Percentiles rank a stretch among this genome's conserved stretches.
phyloP scores from a whole-genome alignment of 2,113 vertebrate species.

The Nicator chloris region DNA sequence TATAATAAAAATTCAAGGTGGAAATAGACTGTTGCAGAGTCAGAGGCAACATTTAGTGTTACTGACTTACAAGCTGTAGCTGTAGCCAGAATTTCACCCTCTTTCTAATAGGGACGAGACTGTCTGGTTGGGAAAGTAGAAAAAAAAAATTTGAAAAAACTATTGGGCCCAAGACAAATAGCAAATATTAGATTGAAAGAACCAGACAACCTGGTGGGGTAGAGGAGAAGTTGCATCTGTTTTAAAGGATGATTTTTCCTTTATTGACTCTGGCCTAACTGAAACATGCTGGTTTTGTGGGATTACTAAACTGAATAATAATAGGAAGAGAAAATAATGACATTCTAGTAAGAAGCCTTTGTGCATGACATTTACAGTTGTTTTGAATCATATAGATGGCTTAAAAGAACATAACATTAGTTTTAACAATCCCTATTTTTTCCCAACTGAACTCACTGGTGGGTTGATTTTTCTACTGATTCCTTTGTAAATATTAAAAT shows the following conservation, averaged over 20 bases:
- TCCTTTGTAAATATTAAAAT: neutral
- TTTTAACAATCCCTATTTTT: neutral
- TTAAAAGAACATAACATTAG: neutral
- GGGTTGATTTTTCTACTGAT: neutral
- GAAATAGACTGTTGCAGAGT: neutral
- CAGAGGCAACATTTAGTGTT: neutral
- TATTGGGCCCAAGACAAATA: neutral
- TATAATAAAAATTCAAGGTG: neutral
- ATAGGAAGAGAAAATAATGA: neutral
- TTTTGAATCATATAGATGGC: neutral
- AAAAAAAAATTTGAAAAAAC: neutral
- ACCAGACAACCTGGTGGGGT: neutral
- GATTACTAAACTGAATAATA: neutral
- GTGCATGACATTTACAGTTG: neutral
- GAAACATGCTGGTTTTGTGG: neutral
- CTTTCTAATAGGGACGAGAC: neutral
- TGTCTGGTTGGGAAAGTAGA: neutral
- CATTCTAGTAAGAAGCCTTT: neutral
- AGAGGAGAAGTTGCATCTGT: neutral
- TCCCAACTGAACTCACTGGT: neutral
- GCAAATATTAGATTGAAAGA: neutral
- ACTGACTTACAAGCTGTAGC: neutral
- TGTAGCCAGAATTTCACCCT: neutral
- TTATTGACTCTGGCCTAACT: neutral
- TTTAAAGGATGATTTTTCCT: neutral